Evolutionary conservation across 53 echinoderm and acorn worm species (phyloP).

Genomic region (Echinarachnius parma): DNA sequence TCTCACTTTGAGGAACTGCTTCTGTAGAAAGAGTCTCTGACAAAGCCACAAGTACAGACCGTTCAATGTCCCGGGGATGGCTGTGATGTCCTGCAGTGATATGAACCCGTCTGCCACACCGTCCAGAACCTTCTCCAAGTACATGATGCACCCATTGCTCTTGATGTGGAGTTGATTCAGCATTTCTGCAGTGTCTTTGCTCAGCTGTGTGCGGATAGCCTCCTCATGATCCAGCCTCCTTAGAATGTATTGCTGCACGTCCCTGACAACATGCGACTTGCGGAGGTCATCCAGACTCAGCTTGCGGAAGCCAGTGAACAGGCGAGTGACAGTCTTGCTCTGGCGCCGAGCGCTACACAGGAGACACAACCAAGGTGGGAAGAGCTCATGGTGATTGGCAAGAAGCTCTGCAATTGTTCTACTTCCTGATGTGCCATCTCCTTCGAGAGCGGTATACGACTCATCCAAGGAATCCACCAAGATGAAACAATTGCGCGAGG

Average conservation of each 20-base stretch:
- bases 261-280: conserved; percentile 94
- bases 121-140: conserved; percentile 93
- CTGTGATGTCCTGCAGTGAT: conserved; percentile 80
- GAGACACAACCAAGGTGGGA: conserved; percentile 92
- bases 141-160: conserved; percentile 98
- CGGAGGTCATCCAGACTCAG: conserved; percentile 93
- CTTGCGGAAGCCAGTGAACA: conserved; percentile 99
- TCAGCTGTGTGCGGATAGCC: conserved; percentile 77
- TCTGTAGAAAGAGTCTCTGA: conserved; percentile 81
- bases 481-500: conserved; percentile 87
- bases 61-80: conserved; percentile 96
- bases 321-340: conserved; percentile 91
- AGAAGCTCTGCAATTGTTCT: conserved; percentile 96
- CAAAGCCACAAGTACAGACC: conserved; percentile 97
- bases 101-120: conserved; percentile 96
- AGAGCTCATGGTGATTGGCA: conserved; percentile 97
- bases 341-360: conserved; percentile 96
- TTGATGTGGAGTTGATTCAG: conserved; percentile 97
- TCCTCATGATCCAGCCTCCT: conserved; percentile 93
- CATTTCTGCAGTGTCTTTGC: conserved; percentile 98
- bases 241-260: conserved; percentile 98
- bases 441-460: conserved; percentile 69
- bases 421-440: conserved; percentile 65
- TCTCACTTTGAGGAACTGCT: conserved; percentile 82
- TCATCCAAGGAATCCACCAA: conserved; percentile 98